Conservation (phyloP, 2,797 vertebrate species). For the Sebastiscus albofasciatus region DNA sequence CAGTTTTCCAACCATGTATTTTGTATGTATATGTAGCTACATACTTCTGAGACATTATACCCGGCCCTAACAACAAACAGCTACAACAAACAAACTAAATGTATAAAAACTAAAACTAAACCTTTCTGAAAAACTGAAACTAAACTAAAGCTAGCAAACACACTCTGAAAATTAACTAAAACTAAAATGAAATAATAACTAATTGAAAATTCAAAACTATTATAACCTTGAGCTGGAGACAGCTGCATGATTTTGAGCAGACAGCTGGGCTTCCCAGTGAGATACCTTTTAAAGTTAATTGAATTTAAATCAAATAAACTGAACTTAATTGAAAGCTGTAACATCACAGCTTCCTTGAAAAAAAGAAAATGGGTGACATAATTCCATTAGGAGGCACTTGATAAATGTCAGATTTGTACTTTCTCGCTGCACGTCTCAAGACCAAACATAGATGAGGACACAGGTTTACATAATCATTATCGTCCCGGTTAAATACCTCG, state of each 20-base stretch:
- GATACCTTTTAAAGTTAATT: neutral
- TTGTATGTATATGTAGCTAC: neutral
- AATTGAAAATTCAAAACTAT: rapidly evolving
- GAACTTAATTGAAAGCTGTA: neutral
- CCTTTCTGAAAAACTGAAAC: neutral
- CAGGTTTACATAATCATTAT: neutral
- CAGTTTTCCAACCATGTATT: neutral
- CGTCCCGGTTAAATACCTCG: slow-evolving; percentile 83
- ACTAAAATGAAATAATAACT: neutral
- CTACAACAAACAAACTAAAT: neutral
- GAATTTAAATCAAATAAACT: neutral
- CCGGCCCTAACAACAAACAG: neutral
- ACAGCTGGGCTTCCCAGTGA: neutral
- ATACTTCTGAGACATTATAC: neutral
- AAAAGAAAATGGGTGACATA: neutral
- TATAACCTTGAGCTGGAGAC: neutral
- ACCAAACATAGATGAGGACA: neutral
- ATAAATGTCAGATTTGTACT: neutral
- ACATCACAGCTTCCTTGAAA: neutral
- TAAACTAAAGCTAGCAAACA: neutral
- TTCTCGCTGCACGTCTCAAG: neutral
- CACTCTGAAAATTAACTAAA: neutral
- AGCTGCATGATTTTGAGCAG: neutral
- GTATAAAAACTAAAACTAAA: neutral
- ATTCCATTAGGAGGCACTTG: neutral